Evolutionary conservation across 2,888 invertebrate species (phyloP), one percentile per base, ranked within the genome.

Genomic region (Leuctra nigra): DNA sequence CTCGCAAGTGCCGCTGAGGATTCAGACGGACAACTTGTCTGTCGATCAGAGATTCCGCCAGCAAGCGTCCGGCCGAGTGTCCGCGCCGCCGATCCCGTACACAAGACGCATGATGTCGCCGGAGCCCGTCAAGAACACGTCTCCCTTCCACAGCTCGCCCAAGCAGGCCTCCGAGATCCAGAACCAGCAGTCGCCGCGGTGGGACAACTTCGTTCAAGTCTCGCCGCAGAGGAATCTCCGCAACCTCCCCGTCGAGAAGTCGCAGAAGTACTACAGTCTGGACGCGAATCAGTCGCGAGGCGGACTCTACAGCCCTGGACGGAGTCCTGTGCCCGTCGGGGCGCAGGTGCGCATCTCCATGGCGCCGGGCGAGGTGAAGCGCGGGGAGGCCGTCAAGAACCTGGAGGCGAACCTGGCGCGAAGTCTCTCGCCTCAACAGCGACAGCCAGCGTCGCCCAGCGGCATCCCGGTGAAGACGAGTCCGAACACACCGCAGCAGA

Each of bases 41-140:
- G 24, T 6, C 13, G 23, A 22, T 11, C 24, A 16, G 9, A 11
- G 24, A 7, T 47, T 24, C 25, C 41, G 41, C 18, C 41, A 16
- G 20, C n/a, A 18, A 20, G 50, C 55, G 20, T 59, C 59, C 38
- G 59, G 59, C 4, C 44, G 59, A 14, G 13, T 41, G 24, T 59
- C 59, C 16, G 59, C 59, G n/a, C 59, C 59, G 6, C 59, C 59
- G 13, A 24, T 50, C 14, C 35, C 53, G 13, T 54, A 54, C 22
- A 14, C 54, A 1, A 53, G 47, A 33, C 16, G 50, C n/a, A n/a
- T 48, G 18, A n/a, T 29, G 33, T 29, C 48, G 13, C 48, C 48
- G 6, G 29, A 24, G 48, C 6, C 16, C 9, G 48, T 29, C 4
- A 24, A 24, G 3, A n/a, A n/a, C n/a, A 20, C 16, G 4, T 33